Evolutionary conservation across 2,888 invertebrate species (phyloP), one percentile per base, ranked within the genome.

Genomic region (Nomada goodeniana): DNA sequence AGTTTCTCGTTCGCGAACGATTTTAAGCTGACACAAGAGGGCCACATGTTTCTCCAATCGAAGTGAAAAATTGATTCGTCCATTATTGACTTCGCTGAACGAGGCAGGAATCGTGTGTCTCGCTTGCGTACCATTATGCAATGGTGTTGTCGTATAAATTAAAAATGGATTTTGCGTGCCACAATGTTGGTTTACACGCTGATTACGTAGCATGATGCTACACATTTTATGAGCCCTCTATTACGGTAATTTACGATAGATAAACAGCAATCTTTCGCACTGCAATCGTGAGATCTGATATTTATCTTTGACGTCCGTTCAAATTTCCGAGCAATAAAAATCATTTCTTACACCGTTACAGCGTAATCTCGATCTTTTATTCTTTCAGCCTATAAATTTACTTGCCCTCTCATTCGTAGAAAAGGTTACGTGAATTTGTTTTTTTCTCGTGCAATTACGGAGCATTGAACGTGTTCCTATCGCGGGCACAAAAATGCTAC

Each of bases 241-340:
- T 55, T 36, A 47, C 53, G 55, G 44, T 77, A 55, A 71, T 80
- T 71, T 80, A 71, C 71, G 65, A 78, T 23, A 36, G 42, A 36
- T 20, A 67, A 55, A 55, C 65, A 67, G 26, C 23, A 23, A 44
- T 44, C 72, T 53, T 65, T 18, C n/a, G 42, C 15, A 18, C 1
- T 11, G 63, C 50, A 29, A 69, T 20, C 44, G 47, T 57, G 76
- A 68, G 50, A 44, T 44, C 9, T 5, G 29, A 18, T 67, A 26
- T 64, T 69, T 20, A 63, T 13, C n/a, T 18, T 13, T 50, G 7
- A 57, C 64, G 59, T 10, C 23, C 9, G 11, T 29, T 23, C 47
- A 13, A 64, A 29, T 59, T 10, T n/a, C 11, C n/a, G 13, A 7
- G 47, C 15, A 44, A 64, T 64, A 44, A 64, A 50, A 36, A 50